Percentiles rank a stretch among this genome's conserved stretches.
phyloP scores from a whole-genome alignment of 2,113 vertebrate genomes.

The Chamaetylas fuelleborni region DNA sequence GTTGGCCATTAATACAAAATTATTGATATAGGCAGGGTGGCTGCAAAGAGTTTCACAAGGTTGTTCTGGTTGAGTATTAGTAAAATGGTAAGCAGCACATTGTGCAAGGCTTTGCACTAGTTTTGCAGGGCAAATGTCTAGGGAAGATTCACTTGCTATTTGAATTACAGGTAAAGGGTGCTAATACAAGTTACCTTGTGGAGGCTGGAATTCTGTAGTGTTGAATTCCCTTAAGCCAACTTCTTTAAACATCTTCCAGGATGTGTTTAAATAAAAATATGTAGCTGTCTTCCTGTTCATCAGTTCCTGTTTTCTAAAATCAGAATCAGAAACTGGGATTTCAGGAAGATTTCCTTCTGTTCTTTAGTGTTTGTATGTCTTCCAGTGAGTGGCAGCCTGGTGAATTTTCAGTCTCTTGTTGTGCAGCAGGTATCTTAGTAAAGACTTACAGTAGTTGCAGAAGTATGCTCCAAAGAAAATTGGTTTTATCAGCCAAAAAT shows the following conservation, averaged over 20 bases:
- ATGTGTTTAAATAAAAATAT: background rate
- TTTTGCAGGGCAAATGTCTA: background rate
- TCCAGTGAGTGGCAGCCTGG: background rate
- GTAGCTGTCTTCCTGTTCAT: background rate
- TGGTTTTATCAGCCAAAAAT: background rate
- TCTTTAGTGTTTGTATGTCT: background rate
- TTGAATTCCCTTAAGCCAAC: background rate
- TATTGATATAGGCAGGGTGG: background rate
- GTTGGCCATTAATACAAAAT: background rate
- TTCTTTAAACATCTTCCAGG: background rate
- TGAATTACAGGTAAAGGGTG: background rate
- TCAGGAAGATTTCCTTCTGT: background rate
- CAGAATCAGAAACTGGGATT: background rate
- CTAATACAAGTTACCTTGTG: background rate
- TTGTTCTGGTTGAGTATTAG: background rate
- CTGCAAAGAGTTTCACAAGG: background rate
- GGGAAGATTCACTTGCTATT: background rate
- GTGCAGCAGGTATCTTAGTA: background rate
- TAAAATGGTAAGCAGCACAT: background rate
- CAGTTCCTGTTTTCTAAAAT: background rate
- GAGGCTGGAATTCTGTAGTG: background rate
- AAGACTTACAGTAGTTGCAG: background rate
- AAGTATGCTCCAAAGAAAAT: background rate
- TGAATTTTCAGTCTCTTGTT: background rate
- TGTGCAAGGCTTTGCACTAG: background rate